phyloP scores from a whole-genome alignment of 1,140 invertebrate genomes.

The Drosophila tani region DNA sequence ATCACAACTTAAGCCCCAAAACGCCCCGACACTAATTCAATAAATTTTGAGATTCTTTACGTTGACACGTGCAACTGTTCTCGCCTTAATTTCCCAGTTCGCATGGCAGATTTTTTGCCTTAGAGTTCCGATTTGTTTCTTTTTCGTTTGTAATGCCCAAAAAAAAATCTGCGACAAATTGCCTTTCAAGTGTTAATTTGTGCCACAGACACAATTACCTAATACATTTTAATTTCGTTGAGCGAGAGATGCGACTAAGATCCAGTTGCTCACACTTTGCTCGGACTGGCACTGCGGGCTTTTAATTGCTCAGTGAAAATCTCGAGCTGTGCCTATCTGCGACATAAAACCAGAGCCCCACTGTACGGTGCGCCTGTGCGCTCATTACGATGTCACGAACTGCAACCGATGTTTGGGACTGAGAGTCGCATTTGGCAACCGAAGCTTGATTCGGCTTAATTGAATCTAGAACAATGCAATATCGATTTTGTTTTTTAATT shows the following conservation, averaged over 20 bases:
- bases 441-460: slow-evolving; percentile 1
- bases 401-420: slow-evolving; percentile 39
- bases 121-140: slow-evolving; percentile 4
- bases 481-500: neutral
- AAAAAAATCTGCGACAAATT: slow-evolving; percentile 69
- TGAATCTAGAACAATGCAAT: neutral
- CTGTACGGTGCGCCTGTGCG: slow-evolving; percentile 25
- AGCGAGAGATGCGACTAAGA: slow-evolving; percentile 42
- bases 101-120: slow-evolving; percentile 8
- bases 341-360: slow-evolving; percentile 39
- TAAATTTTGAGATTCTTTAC: neutral
- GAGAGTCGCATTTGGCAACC: slow-evolving; percentile 2
- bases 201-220: slow-evolving; percentile 81
- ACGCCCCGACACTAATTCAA: neutral
- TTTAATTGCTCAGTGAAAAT: slow-evolving; percentile 53
- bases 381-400: slow-evolving; percentile 55
- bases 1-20: neutral
- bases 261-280: slow-evolving; percentile 26
- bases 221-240: slow-evolving; percentile 80
- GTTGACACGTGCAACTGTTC: slow-evolving; percentile 14
- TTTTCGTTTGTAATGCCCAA: slow-evolving; percentile 39
- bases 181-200: slow-evolving; percentile 78
- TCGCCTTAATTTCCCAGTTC: slow-evolving; percentile 24
- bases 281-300: slow-evolving; percentile 27
- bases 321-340: slow-evolving; percentile 38